Conservation (phyloP, 2,797 vertebrate genomes). For the Chelon auratus region DNA sequence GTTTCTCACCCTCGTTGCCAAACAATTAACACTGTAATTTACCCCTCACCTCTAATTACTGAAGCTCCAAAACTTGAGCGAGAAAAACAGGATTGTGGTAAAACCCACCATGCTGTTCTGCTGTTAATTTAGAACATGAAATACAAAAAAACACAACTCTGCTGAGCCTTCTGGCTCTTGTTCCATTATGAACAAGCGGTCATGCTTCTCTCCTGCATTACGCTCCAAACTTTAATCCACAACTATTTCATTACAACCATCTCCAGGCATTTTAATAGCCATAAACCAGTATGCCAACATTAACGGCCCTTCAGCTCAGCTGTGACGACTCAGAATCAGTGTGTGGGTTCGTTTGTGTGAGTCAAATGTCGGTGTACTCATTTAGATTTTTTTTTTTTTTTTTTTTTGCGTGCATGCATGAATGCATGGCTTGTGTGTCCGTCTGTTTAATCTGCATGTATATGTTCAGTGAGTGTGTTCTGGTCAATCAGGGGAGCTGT, state of each 20-base stretch:
- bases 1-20: conserved; percentile 26
- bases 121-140: conserved; percentile 41
- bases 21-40: conserved; percentile 34
- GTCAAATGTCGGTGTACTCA: too few species aligned
- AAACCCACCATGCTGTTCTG: conserved; percentile 26
- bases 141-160: conserved; percentile 16
- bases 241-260: conserved; percentile 55
- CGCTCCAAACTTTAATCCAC: conserved; percentile 55
- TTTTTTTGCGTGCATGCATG: not conserved
- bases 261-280: conserved; percentile 64
- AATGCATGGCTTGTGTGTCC: not conserved
- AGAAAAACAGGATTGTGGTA: conserved; percentile 25
- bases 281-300: conserved; percentile 48
- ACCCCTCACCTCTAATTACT: conserved; percentile 40
- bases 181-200: conserved; percentile 48
- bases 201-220: conserved; percentile 43
- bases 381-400: too few species aligned
- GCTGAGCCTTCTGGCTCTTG: conserved; percentile 53
- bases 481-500: conserved; percentile 34
- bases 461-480: not conserved
- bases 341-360: conserved; percentile 22
- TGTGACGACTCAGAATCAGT: conserved; percentile 3
- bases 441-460: not conserved
- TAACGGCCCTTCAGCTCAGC: conserved; percentile 41
- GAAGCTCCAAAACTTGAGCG: conserved; percentile 15